These are phyloP conservation scores for Mallateleia sp. DNA, from an alignment of 2,888 invertebrate genomes.

Conservation along the genomic window DNA sequence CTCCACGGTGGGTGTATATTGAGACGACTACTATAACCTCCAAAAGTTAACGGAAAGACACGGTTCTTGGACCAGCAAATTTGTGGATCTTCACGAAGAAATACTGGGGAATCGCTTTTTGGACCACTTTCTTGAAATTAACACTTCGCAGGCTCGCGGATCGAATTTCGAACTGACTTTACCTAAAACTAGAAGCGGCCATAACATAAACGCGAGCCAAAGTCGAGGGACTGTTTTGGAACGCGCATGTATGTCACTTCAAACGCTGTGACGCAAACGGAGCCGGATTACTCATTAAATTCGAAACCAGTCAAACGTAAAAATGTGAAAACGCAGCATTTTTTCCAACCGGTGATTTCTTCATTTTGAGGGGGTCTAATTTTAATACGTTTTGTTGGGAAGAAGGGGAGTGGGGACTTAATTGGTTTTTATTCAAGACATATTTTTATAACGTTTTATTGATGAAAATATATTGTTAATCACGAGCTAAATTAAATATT, in stretches of 20 bases:
- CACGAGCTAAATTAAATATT: no score
- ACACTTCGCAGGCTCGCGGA: background rate
- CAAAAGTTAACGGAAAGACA: background rate
- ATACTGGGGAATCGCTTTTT: background rate
- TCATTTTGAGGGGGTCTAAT: no score
- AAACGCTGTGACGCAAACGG: slow-evolving; percentile 39
- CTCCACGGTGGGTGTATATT: slow-evolving; percentile 39
- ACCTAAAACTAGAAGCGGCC: slow-evolving; percentile 89
- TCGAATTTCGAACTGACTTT: slow-evolving; percentile 41
- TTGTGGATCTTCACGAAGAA: background rate
- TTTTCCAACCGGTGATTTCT: no score
- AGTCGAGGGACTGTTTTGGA: slow-evolving; percentile 45
- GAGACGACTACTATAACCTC: slow-evolving; percentile 36
- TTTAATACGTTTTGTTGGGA: no score
- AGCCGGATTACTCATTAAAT: slow-evolving; percentile 40
- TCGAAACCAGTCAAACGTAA: slow-evolving; percentile 23
- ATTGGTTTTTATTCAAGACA: no score
- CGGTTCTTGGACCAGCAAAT: background rate
- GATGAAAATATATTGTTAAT: no score
- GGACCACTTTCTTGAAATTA: no score
- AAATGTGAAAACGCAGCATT: no score
- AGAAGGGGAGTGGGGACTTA: no score
- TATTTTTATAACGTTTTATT: no score
- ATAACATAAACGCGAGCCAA: slow-evolving; percentile 81
- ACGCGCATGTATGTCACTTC: slow-evolving; percentile 36